Percentiles rank a stretch among this genome's conserved stretches.
phyloP scores from a whole-genome alignment of 2,888 invertebrate genomes.

The Cylindroiulus punctatus region DNA sequence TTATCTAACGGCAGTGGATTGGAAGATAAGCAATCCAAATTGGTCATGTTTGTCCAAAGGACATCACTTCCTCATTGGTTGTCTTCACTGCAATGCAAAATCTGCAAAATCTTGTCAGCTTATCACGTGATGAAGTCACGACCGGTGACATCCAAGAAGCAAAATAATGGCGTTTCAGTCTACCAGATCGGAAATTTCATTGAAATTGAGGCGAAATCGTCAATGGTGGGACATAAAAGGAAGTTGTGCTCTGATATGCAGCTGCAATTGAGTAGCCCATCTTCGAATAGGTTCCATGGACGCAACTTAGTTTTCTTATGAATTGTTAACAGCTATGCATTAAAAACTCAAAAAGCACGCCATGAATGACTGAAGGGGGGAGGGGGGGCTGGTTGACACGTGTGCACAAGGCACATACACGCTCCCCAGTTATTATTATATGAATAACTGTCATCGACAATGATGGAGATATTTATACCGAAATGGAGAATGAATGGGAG shows the following conservation, averaged over 20 bases:
- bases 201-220: not conserved
- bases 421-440: conserved; percentile 2
- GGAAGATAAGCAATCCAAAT: too few relatives aligned
- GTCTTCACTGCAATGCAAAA: not conserved
- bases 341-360: conserved; percentile 9
- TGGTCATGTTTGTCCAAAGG: too few relatives aligned
- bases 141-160: not conserved
- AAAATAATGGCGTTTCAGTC: not conserved
- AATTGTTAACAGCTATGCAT: not conserved
- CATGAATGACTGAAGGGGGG: not conserved
- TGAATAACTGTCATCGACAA: conserved; percentile 27
- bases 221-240: not conserved
- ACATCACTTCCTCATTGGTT: too few relatives aligned
- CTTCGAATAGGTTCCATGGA: conserved; percentile 19
- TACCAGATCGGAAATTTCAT: not conserved
- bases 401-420: conserved; percentile 1
- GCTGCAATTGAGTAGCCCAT: conserved; percentile 3
- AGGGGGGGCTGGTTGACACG: not conserved
- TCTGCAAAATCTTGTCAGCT: not conserved
- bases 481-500: conserved; percentile 4
- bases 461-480: conserved; percentile 26
- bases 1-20: too few relatives aligned
- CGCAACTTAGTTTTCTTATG: conserved; percentile 17
- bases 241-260: not conserved
- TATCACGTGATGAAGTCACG: not conserved